Evolutionary conservation across 2,797 vertebrate genomes (phyloP), one percentile per base, ranked within the genome.

Genomic region (Peromyscus nudipes): DNA sequence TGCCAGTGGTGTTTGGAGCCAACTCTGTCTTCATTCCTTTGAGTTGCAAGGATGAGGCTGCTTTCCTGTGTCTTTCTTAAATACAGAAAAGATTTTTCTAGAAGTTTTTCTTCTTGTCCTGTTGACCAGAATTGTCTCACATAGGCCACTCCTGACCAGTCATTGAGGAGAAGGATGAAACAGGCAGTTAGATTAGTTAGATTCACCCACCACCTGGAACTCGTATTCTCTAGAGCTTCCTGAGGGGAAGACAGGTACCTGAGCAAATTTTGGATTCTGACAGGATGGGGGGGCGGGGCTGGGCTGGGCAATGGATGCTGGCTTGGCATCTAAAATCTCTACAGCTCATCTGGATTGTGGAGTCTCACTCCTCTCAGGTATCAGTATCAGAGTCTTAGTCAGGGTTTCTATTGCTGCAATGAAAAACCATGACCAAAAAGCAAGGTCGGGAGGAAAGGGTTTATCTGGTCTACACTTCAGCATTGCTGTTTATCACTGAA

Each of bases 81-180:
- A 16, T 65, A 12, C 14, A 4, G 37, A 62, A 94, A 90, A 73
- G 1, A 64, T 40, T 13, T 86, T 87, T 84, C 25, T 67, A 81
- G 34, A 91, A 94, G 84, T 86, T 52, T 86, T 91, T 80, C 19
- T 69, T 91, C 52, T 46, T 81, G 19, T 85, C 23, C 49, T 91
- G 27, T 92, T 76, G 80, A 73, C 16, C 49, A 92, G 57, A 92
- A 87, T n/a, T 67, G 52, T 73, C 6, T 85, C 81, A 85, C 19
- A 73, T 9, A 34, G 73, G 52, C 8, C 1, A 4, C 79, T 65
- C 89, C 64, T 91, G 46, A 60, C 23, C n/a, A 89, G 52, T 23
- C 55, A 55, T 80, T 89, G 21, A 52, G 29, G 71, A 82, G 69
- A 64, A 9, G 37, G 17, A 75, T 83, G 64, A 87, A 40, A 80